A percentile compares a stretch with the other conserved stretches of the same genome.
phyloP scores from a whole-genome alignment of 2,797 vertebrate genomes.

The Pangasius djambal region DNA sequence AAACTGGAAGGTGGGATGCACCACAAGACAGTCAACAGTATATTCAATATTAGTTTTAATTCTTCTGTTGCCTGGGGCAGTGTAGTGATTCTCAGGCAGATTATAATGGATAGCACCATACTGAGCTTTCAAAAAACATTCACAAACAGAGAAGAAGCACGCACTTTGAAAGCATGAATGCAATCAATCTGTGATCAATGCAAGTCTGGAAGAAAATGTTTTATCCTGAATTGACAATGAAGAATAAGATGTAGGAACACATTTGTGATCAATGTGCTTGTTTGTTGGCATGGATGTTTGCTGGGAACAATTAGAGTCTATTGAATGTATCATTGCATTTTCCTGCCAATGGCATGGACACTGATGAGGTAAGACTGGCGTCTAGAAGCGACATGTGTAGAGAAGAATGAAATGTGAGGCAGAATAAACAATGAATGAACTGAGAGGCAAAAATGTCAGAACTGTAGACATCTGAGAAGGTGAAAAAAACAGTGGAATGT shows the following conservation, averaged over 20 bases:
- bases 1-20: background rate
- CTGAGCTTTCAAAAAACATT: background rate
- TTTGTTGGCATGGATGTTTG: conserved; percentile 15
- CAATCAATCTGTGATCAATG: conserved; percentile 2
- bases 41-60: background rate
- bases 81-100: background rate
- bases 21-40: background rate
- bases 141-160: background rate
- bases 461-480: background rate
- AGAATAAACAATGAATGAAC: background rate
- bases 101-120: background rate
- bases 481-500: background rate
- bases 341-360: background rate
- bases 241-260: background rate
- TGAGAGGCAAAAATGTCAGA: background rate
- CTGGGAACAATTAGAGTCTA: background rate
- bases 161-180: background rate
- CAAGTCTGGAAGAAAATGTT: background rate
- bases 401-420: background rate
- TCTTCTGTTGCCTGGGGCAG: background rate
- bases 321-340: conserved; percentile 3
- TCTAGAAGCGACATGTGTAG: background rate
- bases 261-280: conserved; percentile 1
- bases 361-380: background rate
- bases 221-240: conserved; percentile 9